Conservation (phyloP, 2,797 vertebrate genomes). For the Pseudotriccus pelzelni region DNA sequence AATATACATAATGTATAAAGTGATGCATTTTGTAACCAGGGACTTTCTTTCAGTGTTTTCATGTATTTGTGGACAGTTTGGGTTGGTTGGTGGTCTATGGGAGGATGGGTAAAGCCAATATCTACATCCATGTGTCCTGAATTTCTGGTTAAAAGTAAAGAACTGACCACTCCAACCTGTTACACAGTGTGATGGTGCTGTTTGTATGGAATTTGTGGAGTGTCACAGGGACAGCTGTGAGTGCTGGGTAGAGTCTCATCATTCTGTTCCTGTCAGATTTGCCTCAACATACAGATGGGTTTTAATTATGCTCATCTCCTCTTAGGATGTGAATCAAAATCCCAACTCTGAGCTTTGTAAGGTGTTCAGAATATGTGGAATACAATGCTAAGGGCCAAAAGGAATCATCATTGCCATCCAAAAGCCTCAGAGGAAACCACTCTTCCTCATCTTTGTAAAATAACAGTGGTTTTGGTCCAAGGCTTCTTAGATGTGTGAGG, state of each 20-base stretch:
- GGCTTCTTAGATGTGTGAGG: not conserved
- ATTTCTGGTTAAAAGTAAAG: not conserved
- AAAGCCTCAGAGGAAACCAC: not conserved
- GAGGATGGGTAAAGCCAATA: not conserved
- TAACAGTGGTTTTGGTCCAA: not conserved
- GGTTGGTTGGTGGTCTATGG: not conserved
- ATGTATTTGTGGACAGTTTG: not conserved
- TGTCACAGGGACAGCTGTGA: not conserved
- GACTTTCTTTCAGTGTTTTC: not conserved
- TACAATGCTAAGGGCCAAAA: not conserved
- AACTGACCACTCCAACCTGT: not conserved
- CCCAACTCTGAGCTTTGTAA: not conserved
- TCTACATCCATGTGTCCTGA: fast-evolving
- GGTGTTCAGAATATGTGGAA: not conserved
- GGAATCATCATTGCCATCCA: fast-evolving
- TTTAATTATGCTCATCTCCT: not conserved
- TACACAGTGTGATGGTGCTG: not conserved
- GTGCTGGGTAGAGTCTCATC: not conserved
- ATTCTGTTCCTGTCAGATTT: not conserved
- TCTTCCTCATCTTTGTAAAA: not conserved
- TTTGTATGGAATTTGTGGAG: not conserved
- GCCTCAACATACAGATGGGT: not conserved
- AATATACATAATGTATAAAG: not conserved
- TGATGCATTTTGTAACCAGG: not conserved
- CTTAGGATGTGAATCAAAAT: not conserved